phyloP scores from a whole-genome alignment of 2,797 vertebrate species.

The Adrianichthys oophorus region DNA sequence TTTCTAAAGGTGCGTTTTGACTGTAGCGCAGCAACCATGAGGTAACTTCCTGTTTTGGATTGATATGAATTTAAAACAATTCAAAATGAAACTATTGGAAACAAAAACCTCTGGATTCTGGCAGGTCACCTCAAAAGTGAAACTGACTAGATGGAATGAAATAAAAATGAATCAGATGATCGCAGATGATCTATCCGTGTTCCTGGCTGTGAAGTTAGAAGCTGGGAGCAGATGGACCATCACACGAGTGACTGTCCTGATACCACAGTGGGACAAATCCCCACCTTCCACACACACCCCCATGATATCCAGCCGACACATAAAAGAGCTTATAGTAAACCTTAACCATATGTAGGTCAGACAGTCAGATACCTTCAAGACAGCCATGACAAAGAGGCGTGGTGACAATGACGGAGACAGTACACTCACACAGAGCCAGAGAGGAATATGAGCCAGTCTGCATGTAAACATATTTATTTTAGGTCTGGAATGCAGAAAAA shows the following conservation, averaged over 20 bases:
- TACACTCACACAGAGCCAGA: conserved; percentile 22
- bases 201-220: conserved; percentile 11
- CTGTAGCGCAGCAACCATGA: too few species aligned
- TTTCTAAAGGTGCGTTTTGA: too few species aligned
- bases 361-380: conserved; percentile 46
- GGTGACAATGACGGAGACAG: conserved; percentile 65
- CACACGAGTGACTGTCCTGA: conserved; percentile 48
- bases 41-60: too few species aligned
- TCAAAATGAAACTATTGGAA: too few species aligned
- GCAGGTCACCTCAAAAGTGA: too few species aligned
- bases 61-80: too few species aligned
- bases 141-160: too few species aligned
- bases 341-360: conserved; percentile 65
- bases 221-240: conserved; percentile 59
- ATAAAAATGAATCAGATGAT: too few species aligned
- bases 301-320: conserved; percentile 24
- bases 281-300: conserved; percentile 15
- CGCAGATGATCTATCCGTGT: conserved; percentile 3
- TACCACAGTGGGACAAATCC: conserved; percentile 46
- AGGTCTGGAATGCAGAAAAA: conserved; percentile 40
- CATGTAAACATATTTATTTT: conserved; percentile 59
- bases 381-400: conserved; percentile 42
- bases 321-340: conserved; percentile 40
- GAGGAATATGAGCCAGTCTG: conserved; percentile 42
- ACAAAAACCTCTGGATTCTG: too few species aligned